A percentile compares a stretch with the other conserved stretches of the same genome.
Conservation (phyloP, 2,888 invertebrate genomes). For the Aquatica leii region DNA sequence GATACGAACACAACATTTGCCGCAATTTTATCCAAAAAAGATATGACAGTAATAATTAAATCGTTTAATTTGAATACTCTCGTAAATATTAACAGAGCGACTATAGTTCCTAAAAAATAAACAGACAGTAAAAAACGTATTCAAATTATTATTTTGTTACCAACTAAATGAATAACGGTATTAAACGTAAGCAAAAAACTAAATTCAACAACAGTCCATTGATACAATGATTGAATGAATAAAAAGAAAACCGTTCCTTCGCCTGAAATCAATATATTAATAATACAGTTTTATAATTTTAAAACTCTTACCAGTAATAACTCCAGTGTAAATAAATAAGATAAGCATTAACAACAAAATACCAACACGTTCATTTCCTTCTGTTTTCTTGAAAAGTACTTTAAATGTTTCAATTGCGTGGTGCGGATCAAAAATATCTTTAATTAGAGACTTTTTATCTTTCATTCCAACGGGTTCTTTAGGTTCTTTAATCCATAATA, state of each 20-base stretch:
- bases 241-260: constrained; percentile 68
- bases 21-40: constrained; percentile 58
- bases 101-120: constrained; percentile 18
- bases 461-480: constrained; percentile 15
- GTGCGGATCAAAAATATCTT: constrained; percentile 51
- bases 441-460: constrained; percentile 40
- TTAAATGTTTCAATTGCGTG: constrained; percentile 50
- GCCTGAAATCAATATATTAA: constrained; percentile 59
- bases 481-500: constrained; percentile 53
- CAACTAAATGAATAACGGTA: constrained; percentile 65
- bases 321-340: constrained; percentile 36
- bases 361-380: constrained; percentile 49
- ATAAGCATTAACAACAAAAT: constrained; percentile 48
- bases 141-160: constrained; percentile 52
- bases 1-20: constrained; percentile 57
- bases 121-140: too few relatives aligned
- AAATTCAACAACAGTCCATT: constrained; percentile 68
- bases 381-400: constrained; percentile 44
- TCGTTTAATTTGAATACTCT: constrained; percentile 56
- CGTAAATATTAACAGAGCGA: constrained; percentile 51
- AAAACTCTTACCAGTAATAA: constrained; percentile 48
- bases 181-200: constrained; percentile 67
- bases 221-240: constrained; percentile 67
- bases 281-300: too few relatives aligned
- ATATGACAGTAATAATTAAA: constrained; percentile 53